Evolutionary conservation across 2,888 invertebrate species (phyloP).

Genomic region (Palloptera scutellata): DNA sequence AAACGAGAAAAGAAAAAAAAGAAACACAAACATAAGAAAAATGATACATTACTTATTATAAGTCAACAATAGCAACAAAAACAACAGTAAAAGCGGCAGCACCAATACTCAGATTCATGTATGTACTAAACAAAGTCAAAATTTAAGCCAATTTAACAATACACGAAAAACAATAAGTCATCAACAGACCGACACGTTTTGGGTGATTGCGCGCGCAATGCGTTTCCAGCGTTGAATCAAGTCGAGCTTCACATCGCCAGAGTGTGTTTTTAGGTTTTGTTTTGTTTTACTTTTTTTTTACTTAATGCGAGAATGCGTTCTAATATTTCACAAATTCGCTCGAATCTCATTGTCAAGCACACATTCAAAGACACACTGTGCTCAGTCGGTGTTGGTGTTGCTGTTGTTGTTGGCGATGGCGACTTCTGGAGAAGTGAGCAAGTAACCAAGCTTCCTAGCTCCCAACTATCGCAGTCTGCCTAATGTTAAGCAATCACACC

Average conservation of each 20-base stretch:
- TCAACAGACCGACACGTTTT: background rate
- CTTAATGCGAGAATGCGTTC: slow-evolving; percentile 20
- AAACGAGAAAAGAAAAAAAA: background rate
- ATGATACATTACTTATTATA: background rate
- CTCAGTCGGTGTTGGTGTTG: background rate
- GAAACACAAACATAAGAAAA: background rate
- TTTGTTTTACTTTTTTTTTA: background rate
- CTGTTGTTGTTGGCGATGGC: no score
- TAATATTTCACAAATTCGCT: slow-evolving; percentile 33
- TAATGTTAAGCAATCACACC: no score
- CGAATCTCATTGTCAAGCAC: slow-evolving; percentile 13
- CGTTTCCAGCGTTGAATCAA: background rate
- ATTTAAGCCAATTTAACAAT: slow-evolving; percentile 4
- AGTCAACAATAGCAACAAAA: background rate
- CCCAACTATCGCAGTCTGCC: no score
- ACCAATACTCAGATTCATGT: background rate
- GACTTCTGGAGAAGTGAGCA: no score
- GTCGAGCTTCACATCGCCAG: background rate
- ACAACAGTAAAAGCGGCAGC: background rate
- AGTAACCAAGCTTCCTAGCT: no score
- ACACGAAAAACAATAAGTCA: background rate
- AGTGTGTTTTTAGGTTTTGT: background rate
- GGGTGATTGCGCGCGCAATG: background rate
- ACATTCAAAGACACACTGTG: background rate
- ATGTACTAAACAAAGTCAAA: slow-evolving; percentile 5